Percentiles rank a stretch among this genome's conserved stretches.
phyloP scores from a whole-genome alignment of 1,140 invertebrate genomes.

The Drosophila mojavensis region DNA sequence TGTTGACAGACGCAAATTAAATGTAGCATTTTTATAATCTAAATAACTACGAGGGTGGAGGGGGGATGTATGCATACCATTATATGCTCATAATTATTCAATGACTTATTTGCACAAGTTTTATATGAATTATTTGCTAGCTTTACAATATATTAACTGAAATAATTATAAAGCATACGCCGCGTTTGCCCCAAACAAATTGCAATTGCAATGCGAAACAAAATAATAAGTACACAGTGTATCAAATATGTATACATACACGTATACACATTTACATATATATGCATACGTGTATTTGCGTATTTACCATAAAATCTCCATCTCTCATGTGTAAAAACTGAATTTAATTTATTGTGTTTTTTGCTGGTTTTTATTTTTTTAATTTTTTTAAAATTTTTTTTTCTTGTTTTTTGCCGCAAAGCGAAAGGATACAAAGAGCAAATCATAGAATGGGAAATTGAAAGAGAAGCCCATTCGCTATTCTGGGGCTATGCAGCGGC shows the following conservation, averaged over 20 bases:
- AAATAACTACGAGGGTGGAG: conserved; percentile 32
- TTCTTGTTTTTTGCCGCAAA: not conserved
- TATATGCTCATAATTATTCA: conserved; percentile 34
- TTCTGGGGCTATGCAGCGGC: conserved; percentile 16
- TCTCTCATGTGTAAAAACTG: conserved; percentile 2
- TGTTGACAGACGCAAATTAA: conserved; percentile 37
- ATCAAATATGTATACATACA: not conserved
- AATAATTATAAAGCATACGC: conserved; percentile 34
- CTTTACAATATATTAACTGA: conserved; percentile 20
- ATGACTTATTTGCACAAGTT: conserved; percentile 46
- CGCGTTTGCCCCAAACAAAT: conserved; percentile 4
- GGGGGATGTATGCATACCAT: conserved; percentile 6
- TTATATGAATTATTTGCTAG: conserved; percentile 31
- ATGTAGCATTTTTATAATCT: conserved; percentile 28
- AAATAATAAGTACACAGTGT: not conserved
- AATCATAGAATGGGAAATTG: not conserved
- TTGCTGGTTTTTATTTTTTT: too few relatives aligned
- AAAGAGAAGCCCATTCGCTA: not conserved
- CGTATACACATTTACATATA: too few relatives aligned
- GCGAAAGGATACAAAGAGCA: not conserved
- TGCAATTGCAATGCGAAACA: not conserved
- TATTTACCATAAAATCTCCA: not conserved
- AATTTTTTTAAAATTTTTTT: too few relatives aligned
- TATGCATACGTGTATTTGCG: not conserved
- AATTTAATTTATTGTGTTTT: not conserved